Conservation (phyloP, 2,888 invertebrate genomes). For the Imbricaverruca yamaguchii region DNA sequence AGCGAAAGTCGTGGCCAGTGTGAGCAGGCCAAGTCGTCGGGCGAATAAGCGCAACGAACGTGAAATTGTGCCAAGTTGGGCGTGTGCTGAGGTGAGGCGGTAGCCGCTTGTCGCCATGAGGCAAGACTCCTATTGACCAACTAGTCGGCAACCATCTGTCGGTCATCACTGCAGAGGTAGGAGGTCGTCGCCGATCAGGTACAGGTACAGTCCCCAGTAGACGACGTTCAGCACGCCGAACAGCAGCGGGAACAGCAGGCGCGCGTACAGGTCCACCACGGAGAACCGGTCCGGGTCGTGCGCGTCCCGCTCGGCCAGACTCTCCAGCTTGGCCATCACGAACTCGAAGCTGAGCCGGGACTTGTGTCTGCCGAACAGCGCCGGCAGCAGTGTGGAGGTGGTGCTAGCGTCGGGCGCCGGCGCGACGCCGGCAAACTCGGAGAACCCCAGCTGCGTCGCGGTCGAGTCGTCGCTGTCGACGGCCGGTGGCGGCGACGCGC, state of each 20-base stretch:
- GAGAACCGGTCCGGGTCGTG: conserved; percentile 32
- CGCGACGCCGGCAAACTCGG: conserved; percentile 21
- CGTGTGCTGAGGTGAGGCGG: too few relatives aligned
- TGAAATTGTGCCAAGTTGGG: too few relatives aligned
- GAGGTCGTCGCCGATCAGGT: conserved; percentile 32
- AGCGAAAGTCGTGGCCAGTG: too few relatives aligned
- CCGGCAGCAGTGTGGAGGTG: conserved; percentile 25
- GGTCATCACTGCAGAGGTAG: too few relatives aligned
- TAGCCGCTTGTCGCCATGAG: too few relatives aligned
- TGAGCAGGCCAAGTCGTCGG: too few relatives aligned
- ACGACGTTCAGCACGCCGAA: conserved; percentile 31
- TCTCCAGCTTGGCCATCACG: conserved; percentile 32
- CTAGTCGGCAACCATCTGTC: too few relatives aligned
- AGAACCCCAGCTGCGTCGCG: conserved; percentile 26
- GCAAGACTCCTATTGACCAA: too few relatives aligned
- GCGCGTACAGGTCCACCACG: conserved; percentile 32
- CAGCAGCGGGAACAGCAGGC: conserved; percentile 31
- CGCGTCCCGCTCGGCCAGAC: conserved; percentile 31
- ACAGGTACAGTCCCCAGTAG: conserved; percentile 33
- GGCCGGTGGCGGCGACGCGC: too few relatives aligned
- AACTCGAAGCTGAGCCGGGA: conserved; percentile 16
- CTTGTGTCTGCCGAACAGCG: conserved; percentile 12
- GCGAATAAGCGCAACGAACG: too few relatives aligned
- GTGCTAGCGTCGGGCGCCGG: conserved; percentile 26
- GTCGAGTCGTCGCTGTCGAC: conserved; percentile 25